Conservation (phyloP, 2,888 invertebrate genomes). For the Andrena trimmerana region DNA sequence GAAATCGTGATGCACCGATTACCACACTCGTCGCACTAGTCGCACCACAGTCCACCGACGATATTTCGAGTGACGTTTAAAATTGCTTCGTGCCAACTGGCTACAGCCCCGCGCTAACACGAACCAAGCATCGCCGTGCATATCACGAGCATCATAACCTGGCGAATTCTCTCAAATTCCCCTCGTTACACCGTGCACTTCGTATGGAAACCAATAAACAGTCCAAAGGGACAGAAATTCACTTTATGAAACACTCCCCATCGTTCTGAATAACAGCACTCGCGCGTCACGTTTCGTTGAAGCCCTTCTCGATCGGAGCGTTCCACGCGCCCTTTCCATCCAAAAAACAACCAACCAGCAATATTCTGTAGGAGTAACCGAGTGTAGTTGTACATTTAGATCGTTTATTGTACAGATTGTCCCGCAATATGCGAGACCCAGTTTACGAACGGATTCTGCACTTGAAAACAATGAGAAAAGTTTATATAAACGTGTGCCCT, state of each 20-base stretch:
- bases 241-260: not conserved
- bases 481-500: too few species aligned
- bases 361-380: not conserved
- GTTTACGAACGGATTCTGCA: too few species aligned
- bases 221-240: not conserved
- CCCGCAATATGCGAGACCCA: too few species aligned
- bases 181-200: conserved; percentile 13
- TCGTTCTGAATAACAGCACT: not conserved
- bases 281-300: not conserved
- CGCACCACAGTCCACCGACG: conserved; percentile 26
- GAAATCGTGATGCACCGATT: conserved; percentile 53
- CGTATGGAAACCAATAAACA: too few species aligned
- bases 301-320: not conserved
- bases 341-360: conserved; percentile 7
- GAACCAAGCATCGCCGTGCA: conserved; percentile 16
- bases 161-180: conserved; percentile 17
- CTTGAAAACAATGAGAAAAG: too few species aligned
- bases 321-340: not conserved
- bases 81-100: conserved; percentile 42
- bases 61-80: conserved; percentile 53
- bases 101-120: conserved; percentile 28
- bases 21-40: conserved; percentile 38
- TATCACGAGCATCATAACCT: not conserved
- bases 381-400: not conserved
- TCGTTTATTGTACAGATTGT: conserved; percentile 5